Conservation (phyloP, 2,888 invertebrate species). For the Eristalis intricaria region DNA sequence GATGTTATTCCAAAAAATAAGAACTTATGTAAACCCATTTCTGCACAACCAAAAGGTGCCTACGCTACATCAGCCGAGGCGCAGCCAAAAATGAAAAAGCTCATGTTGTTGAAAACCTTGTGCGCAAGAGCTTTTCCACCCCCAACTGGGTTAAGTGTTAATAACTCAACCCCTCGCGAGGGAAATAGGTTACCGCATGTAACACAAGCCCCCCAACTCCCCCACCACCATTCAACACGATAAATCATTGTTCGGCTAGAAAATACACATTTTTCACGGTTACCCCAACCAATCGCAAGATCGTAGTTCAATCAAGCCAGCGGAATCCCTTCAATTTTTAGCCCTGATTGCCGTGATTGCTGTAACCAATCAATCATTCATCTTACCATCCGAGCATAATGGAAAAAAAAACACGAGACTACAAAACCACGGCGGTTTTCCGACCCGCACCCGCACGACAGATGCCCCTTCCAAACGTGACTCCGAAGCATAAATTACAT, state of each 20-base stretch:
- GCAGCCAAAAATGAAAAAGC: neutral
- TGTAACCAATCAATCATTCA: conserved; percentile 56
- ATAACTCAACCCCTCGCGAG: neutral
- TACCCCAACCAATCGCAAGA: conserved; percentile 6
- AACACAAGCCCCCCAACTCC: conserved; percentile 4
- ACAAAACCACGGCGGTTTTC: neutral
- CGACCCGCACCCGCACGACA: neutral
- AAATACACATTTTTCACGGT: conserved; percentile 27
- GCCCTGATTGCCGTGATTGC: conserved; percentile 10
- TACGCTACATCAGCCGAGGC: neutral
- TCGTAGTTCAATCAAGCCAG: conserved; percentile 41
- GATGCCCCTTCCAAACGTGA: conserved; percentile 45
- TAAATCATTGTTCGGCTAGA: conserved; percentile 46
- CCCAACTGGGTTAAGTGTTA: neutral
- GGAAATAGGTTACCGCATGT: conserved; percentile 3
- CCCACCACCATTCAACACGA: conserved; percentile 4
- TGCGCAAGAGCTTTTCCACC: neutral
- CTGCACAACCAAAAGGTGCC: neutral
- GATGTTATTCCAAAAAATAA: neutral
- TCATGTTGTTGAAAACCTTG: neutral
- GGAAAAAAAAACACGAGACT: conserved; percentile 6
- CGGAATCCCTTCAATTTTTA: neutral
- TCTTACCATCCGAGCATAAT: conserved; percentile 19
- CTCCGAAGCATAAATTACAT: conserved; percentile 40
- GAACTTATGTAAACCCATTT: neutral